A percentile compares a stretch with the other conserved stretches of the same genome.
These are phyloP conservation scores for Hipparchia sbordonii DNA, from an alignment of 2,888 invertebrate species.

Conservation along the genomic window DNA sequence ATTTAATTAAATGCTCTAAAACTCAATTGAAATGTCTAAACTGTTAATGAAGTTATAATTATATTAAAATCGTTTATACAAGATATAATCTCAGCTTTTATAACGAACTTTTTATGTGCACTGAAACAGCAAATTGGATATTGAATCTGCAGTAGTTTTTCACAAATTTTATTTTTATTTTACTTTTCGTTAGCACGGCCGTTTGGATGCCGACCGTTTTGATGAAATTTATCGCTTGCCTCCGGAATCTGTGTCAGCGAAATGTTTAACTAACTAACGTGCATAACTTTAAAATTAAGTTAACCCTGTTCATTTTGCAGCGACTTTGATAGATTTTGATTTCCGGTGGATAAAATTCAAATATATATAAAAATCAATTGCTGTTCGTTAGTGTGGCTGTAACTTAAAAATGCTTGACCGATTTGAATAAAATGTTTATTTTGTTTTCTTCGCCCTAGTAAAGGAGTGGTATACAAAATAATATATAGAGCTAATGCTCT, in stretches of 20 bases:
- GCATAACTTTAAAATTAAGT: constrained; percentile 10
- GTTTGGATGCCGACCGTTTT: constrained; percentile 8
- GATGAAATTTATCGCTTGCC: constrained; percentile 21
- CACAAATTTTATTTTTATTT: constrained; percentile 19
- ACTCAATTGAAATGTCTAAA: too few relatives aligned
- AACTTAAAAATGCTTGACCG: too few relatives aligned
- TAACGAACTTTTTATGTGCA: constrained; percentile 8
- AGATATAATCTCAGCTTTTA: background rate
- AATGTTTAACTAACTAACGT: constrained; percentile 18
- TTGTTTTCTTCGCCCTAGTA: too few relatives aligned
- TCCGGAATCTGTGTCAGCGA: constrained; percentile 18
- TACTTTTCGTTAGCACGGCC: constrained; percentile 20
- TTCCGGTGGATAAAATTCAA: background rate
- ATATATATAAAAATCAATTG: too few relatives aligned
- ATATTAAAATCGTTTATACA: background rate
- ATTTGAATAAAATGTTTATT: too few relatives aligned
- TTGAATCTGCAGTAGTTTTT: constrained; percentile 21
- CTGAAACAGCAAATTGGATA: constrained; percentile 15
- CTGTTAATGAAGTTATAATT: background rate
- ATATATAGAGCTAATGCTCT: too few relatives aligned
- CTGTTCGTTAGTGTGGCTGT: too few relatives aligned
- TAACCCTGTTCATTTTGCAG: constrained; percentile 7
- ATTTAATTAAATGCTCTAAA: too few relatives aligned
- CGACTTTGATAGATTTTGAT: background rate
- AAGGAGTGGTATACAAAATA: too few relatives aligned